Percentiles rank a stretch among this genome's conserved stretches.
Conservation (phyloP, 2,113 vertebrate genomes). For the Tapirus terrestris region DNA sequence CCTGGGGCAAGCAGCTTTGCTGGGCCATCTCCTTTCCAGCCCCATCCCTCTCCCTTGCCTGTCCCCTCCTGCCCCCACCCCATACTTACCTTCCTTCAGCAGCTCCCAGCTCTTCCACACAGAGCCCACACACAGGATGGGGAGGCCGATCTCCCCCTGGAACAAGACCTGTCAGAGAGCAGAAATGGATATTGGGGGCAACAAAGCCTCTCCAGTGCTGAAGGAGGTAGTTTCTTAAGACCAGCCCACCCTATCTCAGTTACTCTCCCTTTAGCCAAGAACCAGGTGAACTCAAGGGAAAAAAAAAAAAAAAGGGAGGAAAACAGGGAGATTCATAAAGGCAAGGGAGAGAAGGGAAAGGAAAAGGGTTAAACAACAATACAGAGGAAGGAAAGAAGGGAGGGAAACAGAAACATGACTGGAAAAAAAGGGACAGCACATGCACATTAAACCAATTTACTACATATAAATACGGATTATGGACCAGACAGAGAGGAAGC, state of each 20-base stretch:
- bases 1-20: neutral
- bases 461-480: fast-evolving
- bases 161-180: slow-evolving; percentile 86
- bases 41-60: fast-evolving
- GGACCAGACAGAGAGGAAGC: neutral
- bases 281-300: neutral
- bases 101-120: slow-evolving; percentile 97
- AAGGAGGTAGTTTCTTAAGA: neutral
- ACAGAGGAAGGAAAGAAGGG: neutral
- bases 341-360: neutral
- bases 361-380: neutral
- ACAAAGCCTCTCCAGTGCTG: neutral
- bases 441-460: neutral
- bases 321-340: neutral
- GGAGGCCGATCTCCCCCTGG: slow-evolving; percentile 87
- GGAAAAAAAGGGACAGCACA: neutral
- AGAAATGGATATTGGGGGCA: neutral
- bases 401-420: neutral
- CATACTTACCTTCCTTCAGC: slow-evolving; percentile 88
- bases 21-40: neutral
- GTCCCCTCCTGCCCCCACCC: fast-evolving
- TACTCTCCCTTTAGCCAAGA: neutral
- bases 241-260: neutral
- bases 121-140: slow-evolving; percentile 95
- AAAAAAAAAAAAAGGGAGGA: neutral